Evolutionary conservation across 2,888 invertebrate species (phyloP).

Genomic region (Tenthredo notha): DNA sequence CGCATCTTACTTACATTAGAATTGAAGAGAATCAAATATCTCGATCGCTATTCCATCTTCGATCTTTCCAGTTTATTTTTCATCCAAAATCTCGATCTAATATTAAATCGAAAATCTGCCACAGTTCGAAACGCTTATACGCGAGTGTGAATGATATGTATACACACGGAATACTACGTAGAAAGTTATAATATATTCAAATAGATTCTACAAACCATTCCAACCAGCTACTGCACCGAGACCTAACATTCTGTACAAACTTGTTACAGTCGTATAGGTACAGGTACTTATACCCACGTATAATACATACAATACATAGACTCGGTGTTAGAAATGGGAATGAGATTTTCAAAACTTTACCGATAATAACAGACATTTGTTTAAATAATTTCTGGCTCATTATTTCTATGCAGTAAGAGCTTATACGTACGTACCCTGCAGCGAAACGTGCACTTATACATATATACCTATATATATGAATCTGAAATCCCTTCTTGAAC

Average conservation of each 20-base stretch:
- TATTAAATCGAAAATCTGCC: not conserved
- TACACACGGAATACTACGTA: not conserved
- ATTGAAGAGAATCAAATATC: not conserved
- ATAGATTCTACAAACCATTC: conserved; percentile 50
- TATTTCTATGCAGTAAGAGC: not conserved
- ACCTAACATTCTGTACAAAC: conserved; percentile 7
- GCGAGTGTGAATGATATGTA: not conserved
- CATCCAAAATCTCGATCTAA: not conserved
- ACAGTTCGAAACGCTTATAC: not conserved
- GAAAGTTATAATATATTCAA: conserved; percentile 56
- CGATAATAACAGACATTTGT: conserved; percentile 29
- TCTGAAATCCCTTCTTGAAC: not conserved
- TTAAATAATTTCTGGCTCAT: conserved; percentile 42
- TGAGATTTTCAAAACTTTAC: conserved; percentile 35
- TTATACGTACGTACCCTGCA: not conserved
- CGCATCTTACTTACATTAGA: not conserved
- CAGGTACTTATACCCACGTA: not conserved
- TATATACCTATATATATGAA: not conserved
- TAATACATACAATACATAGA: not conserved
- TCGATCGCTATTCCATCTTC: not conserved
- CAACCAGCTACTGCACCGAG: not conserved
- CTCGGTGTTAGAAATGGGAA: conserved; percentile 1
- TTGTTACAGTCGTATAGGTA: conserved; percentile 21
- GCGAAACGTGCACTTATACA: not conserved
- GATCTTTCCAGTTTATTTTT: not conserved